phyloP scores from a whole-genome alignment of 2,113 vertebrate genomes.

The Scalopus aquaticus region DNA sequence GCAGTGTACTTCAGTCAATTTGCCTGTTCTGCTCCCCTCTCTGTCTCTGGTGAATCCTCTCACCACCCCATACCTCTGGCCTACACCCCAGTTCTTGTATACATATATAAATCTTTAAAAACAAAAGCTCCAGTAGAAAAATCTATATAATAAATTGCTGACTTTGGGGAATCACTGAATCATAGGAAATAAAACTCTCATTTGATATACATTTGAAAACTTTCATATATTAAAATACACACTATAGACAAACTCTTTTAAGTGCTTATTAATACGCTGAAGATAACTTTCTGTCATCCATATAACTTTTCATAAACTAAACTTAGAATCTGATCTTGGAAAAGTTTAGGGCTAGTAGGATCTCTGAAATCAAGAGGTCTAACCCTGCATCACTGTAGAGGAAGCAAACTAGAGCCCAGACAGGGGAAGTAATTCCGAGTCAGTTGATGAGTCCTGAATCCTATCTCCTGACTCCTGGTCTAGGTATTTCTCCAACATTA shows the following conservation, averaged over 20 bases:
- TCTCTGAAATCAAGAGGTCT: neutral
- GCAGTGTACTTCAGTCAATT: too few species aligned
- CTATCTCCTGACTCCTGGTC: neutral
- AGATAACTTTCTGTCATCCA: neutral
- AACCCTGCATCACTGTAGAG: neutral
- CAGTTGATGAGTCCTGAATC: neutral
- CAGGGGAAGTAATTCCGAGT: neutral
- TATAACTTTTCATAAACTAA: neutral
- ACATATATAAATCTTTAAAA: too few species aligned
- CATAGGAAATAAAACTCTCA: neutral
- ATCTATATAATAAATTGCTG: neutral
- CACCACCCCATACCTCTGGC: too few species aligned
- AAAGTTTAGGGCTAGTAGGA: neutral
- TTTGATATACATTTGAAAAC: neutral
- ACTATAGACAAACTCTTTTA: neutral
- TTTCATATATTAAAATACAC: slow-evolving; percentile 9
- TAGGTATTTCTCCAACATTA: neutral
- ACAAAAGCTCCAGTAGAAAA: neutral
- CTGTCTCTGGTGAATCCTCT: too few species aligned
- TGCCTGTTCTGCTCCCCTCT: too few species aligned
- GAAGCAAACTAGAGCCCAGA: neutral
- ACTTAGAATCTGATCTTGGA: neutral
- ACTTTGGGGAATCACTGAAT: neutral
- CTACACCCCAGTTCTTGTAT: too few species aligned
- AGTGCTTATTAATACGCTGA: neutral